Evolutionary conservation across 2,113 vertebrate genomes (phyloP).

Genomic region (Ibidorhyncha struthersii): DNA sequence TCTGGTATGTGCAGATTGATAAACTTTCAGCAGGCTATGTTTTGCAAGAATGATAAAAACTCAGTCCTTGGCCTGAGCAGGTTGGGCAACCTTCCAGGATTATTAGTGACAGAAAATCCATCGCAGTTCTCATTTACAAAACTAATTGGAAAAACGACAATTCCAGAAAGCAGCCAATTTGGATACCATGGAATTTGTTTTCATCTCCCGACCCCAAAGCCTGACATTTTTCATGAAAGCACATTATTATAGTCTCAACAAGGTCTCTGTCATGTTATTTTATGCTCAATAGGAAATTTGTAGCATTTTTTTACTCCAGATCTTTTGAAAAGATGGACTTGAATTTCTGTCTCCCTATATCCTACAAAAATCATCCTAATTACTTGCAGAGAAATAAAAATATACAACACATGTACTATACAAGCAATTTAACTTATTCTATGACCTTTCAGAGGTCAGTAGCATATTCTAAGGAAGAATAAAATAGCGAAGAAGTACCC

Average conservation of each 20-base stretch:
- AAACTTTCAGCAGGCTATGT: not conserved
- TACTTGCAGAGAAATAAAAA: not conserved
- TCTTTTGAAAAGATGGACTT: not conserved
- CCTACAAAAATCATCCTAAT: not conserved
- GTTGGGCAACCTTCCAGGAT: not conserved
- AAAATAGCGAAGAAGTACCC: not conserved
- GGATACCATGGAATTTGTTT: not conserved
- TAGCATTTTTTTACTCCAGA: not conserved
- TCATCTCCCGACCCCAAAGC: not conserved
- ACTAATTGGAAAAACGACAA: not conserved
- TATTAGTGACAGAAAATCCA: not conserved
- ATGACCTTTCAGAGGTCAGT: not conserved
- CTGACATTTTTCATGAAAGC: not conserved
- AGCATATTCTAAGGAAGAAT: not conserved
- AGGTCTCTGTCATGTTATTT: not conserved
- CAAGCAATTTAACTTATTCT: not conserved
- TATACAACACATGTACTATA: rapidly evolving
- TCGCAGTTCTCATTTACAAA: not conserved
- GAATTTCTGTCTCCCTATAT: not conserved
- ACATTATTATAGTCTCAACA: not conserved
- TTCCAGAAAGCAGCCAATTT: not conserved
- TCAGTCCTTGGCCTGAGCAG: not conserved
- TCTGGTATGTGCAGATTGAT: not conserved
- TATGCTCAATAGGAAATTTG: not conserved
- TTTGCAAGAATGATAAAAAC: not conserved